Evolutionary conservation across 2,797 vertebrate genomes (phyloP), one percentile per base, ranked within the genome.

Genomic region (Gymnocypris eckloni): DNA sequence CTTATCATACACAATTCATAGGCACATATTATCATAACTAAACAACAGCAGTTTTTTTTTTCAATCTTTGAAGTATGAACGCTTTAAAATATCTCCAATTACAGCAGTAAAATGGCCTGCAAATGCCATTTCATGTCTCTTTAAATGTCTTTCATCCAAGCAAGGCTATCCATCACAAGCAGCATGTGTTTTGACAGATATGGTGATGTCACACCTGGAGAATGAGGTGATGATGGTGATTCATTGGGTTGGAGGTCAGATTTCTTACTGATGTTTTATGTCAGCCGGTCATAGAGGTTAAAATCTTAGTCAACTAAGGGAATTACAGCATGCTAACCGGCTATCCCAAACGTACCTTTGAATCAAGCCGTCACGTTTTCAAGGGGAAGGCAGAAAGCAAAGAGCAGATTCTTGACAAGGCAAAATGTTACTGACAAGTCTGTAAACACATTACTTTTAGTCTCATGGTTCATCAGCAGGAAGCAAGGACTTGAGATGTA

Each of bases 381-480:
- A 7, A 18, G 12, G 45, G 67, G 39, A 69, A 20, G 75, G 66
- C 83, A 13, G 5, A 72, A 73, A 85, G 77, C 84, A 64, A 50
- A 73, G 77, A 75, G 61, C 33, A 4, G 39, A 61, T 71, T 79
- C n/a, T 8, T 71, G 83, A 85, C 83, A 71, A 28, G 71, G 41
- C 76, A 71, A 85, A 85, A 43, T 45, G 67, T 28, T 73, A 48
- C 56, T 80, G 84, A 72, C 84, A 85, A 69, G 43, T 52, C 77
- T 72, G 84, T 85, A 85, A 80, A 80, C 77, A 85, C 67, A 80
- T 85, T 73, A 85, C 67, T 80, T 80, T 73, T 50, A 45, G 69
- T 39, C 69, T 73, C 84, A 64, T 50, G 20, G 43, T 66, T 54
- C 43, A 50, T 85, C 73, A 85, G 28, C 15, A 15, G 18, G 33